These are phyloP conservation scores for Meriones psammophilus DNA, from an alignment of 2,797 vertebrate species.

Conservation along the genomic window DNA sequence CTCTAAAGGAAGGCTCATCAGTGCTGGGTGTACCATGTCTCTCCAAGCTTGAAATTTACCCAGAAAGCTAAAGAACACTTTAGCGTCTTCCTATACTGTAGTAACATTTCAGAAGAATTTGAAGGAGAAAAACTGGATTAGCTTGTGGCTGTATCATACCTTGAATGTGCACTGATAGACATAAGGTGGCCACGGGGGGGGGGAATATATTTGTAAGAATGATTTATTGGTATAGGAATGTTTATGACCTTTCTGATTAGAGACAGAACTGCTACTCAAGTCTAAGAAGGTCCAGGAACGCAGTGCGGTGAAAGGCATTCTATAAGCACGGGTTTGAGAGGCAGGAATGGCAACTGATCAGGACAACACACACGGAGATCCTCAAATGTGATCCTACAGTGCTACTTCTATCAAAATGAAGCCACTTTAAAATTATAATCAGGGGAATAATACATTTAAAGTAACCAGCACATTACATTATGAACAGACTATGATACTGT, in stretches of 20 bases:
- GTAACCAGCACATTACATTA: neutral
- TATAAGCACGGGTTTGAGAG: no score
- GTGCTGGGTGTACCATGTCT: accelerated
- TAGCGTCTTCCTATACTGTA: neutral
- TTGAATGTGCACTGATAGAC: neutral
- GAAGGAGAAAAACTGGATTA: neutral
- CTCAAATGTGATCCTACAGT: neutral
- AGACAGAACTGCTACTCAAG: neutral
- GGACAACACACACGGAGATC: neutral
- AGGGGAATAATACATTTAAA: neutral
- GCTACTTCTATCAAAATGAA: neutral
- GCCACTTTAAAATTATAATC: neutral
- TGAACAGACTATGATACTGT: neutral
- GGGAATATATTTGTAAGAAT: neutral
- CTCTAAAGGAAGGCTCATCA: neutral
- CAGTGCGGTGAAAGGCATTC: accelerated
- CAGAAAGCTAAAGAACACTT: neutral
- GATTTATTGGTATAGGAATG: neutral
- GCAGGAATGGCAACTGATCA: no score
- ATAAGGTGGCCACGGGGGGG: neutral
- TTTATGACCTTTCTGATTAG: neutral
- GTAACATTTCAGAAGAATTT: neutral
- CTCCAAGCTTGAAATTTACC: neutral
- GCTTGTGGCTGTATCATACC: neutral
- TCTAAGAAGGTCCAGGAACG: neutral